Base-by-base conservation (phyloP, 2,888 invertebrate species). In the Callimorpha dominula region DNA sequence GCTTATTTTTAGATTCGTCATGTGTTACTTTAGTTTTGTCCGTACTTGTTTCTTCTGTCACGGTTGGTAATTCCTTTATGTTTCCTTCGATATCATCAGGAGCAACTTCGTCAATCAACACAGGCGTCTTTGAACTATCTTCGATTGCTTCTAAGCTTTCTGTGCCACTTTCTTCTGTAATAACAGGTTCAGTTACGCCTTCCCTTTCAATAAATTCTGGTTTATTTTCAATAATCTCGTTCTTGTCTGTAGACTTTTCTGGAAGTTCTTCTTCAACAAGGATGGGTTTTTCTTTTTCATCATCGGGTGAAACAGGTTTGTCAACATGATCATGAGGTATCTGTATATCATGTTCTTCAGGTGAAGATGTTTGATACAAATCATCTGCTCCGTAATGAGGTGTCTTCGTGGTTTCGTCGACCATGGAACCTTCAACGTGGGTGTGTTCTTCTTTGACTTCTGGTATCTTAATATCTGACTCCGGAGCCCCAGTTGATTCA, bases 31-130 rank as follows among this genome's bases (percentile, higher is more conserved):
- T 46, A 31, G 52, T 20, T 42, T 70, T 68, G 17, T 63, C 65
- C 15, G 78, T 78, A 7, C 11, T 65, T 49, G 70, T 65, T 42
- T 54, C 74, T 60, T 78, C 76, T 52, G 57, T n/a, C 5, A 42
- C 15, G 3, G 0, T 14, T 11, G 72, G 42, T 69, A 73, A 52
- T 65, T 72, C 60, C 49, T 43, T 46, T 69, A 31, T 74, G 12
- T 65, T 65, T n/a, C 50, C 50, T 60, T 71, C 75, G 60, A 68
- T 31, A 40, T 68, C 43, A 20, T 9, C 14, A 12, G 5, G 69
- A 70, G 72, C 72, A 46, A 72, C 31, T 31, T 74, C 71, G 17
- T 73, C 73, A 66, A 57, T 67, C 15, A 67, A 14, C 0, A 68
- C 42, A n/a, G 76, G 71, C 14, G 54, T 69, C 7, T 40, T 60